Base-by-base conservation (phyloP, 2,888 invertebrate species). In the Helobdella robusta region DNA sequence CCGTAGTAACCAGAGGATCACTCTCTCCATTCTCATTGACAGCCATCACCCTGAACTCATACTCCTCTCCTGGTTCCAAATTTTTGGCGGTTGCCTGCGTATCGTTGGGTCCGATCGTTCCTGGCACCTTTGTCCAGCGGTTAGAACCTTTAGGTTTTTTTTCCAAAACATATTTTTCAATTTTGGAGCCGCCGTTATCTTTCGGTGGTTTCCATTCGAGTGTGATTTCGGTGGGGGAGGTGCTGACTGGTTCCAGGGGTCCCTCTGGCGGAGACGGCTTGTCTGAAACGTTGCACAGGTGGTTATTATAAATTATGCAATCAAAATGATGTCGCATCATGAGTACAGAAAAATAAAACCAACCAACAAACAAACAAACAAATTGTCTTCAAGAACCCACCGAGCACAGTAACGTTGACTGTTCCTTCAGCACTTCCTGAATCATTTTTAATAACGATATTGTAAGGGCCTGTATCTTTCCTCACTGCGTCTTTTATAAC, bases 11-110 rank as follows among this genome's bases (percentile, higher is more conserved):
- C 0, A 88, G 88, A 2, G 95, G 92, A 71, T 97, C 97, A 0
- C 95, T 94, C 71, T 90, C 88, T 34, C 98, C 98, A 76, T 95
- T 93, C 75, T 92, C 89, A 80, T 99, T 99, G 82, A 97, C 98
- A 67, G 98, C 98, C 83, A 89, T 87, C 0, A 99, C 95, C 69
- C 95, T 86, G 85, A 99, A 98, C 72, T 99, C 97, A 78, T 98
- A 99, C 64, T 91, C 89, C 72, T 84, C 85, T 64, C 93, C 94
- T 36, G 94, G 87, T 11, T 86, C 86, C 70, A 99, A 83, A 81
- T 97, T 97, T 72, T 93, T 87, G 58, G 97, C 88, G 71, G 73
- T 92, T 2, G 72, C 72, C 59, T 71, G 68, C 0, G 69, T 69
- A 50, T 70, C 71, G 20, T 52, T 46, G 0, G 69, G 66, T 56